These are phyloP conservation scores for Heliothis virescens DNA, from an alignment of 1,140 invertebrate species.

Conservation along the genomic window DNA sequence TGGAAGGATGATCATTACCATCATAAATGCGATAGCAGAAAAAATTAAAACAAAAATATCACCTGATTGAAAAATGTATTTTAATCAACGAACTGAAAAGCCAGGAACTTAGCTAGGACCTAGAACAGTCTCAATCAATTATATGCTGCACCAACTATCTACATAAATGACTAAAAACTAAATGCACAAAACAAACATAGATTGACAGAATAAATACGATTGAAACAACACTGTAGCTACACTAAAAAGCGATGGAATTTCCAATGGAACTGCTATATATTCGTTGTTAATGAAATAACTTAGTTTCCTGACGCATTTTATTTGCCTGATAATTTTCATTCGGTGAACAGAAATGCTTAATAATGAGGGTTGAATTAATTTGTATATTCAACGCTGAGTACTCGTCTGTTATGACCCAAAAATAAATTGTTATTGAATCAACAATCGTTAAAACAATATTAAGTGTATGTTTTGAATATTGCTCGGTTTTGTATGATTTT, in stretches of 20 bases:
- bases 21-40: too few relatives aligned
- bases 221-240: constrained; percentile 33
- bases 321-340: constrained; percentile 54
- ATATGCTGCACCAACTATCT: too few relatives aligned
- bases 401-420: constrained; percentile 6
- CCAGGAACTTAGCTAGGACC: too few relatives aligned
- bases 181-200: background rate
- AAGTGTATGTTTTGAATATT: constrained; percentile 35
- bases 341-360: constrained; percentile 47
- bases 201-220: constrained; percentile 28
- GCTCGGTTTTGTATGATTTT: constrained; percentile 31
- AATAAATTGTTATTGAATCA: constrained; percentile 45
- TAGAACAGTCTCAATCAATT: too few relatives aligned
- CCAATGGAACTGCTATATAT: constrained; percentile 39
- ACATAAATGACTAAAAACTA: too few relatives aligned
- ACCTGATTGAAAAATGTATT: too few relatives aligned
- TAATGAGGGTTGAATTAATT: constrained; percentile 53
- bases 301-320: constrained; percentile 47
- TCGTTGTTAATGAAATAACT: constrained; percentile 45
- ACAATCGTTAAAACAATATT: constrained; percentile 42
- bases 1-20: too few relatives aligned
- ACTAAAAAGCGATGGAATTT: constrained; percentile 31
- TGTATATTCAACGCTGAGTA: background rate
- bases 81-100: too few relatives aligned
- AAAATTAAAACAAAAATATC: too few relatives aligned